Evolutionary conservation across 1,140 invertebrate species (phyloP), one percentile per base, ranked within the genome.

Genomic region (Hycleus cichorii): DNA sequence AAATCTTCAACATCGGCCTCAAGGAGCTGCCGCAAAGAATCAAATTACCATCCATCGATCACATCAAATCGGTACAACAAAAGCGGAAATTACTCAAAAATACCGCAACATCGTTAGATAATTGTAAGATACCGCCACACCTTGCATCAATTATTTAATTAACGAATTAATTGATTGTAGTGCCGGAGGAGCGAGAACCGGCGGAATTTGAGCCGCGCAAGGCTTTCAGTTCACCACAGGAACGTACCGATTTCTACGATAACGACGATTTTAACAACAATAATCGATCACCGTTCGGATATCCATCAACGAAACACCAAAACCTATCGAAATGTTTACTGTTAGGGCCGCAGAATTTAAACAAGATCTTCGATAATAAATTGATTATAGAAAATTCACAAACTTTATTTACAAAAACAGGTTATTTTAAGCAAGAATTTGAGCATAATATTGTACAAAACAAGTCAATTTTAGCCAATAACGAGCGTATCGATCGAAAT

Each of bases 171-270:
- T 58, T 67, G 58, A 39, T 58, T 67, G 58, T 51, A 74, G 71
- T 74, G n/a, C 72, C 71, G 7, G 72, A 74, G 63, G 70, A 70
- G 63, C 55, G 58, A 7, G 66, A 70, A 58, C 27, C 40, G 43
- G 38, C 38, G 39, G 12, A 57, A 11, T 43, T 51, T 11, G 52
- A 69, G 57, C 47, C 57, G 7, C 52, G 72, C 47, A 74, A 74
- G 32, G 72, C 71, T 7, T 74, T 72, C 51, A 74, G 72, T 59
- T 73, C 71, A 12, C 72, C 72, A 0, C 69, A 74, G 62, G 72
- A 74, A 68, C 54, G 64, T 18, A 74, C 71, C 4, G 62, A 69
- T 60, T 70, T 63, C 44, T 18, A 18, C 18, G 18, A 18, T 18
- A 18, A 18, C 18, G 18, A 18, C 18, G 52, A 60, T n/a, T 32